Percentiles rank a stretch among this genome's conserved stretches.
Evolutionary conservation across 2,113 vertebrate species (phyloP).

Genomic region (Ptilorrhoa leucosticta): DNA sequence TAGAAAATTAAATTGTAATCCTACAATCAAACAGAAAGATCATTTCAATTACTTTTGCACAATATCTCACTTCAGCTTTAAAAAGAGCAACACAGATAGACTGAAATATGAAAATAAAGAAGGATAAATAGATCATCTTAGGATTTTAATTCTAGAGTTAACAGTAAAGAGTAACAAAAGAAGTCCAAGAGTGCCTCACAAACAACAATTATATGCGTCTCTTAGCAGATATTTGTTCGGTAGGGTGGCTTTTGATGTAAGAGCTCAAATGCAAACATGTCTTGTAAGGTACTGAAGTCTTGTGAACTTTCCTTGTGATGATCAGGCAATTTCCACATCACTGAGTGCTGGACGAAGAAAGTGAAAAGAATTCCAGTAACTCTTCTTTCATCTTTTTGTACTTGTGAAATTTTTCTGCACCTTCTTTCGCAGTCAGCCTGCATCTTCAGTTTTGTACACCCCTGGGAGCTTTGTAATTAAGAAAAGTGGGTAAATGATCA

Average conservation of each 20-base stretch:
- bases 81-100: background rate
- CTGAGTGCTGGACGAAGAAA: background rate
- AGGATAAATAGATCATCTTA: background rate
- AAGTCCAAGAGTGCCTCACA: background rate
- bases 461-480: background rate
- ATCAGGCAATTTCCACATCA: background rate
- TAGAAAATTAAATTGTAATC: conserved; percentile 84
- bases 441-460: background rate
- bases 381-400: background rate
- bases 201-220: background rate
- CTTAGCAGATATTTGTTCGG: background rate
- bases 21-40: conserved; percentile 62
- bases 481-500: background rate
- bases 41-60: background rate
- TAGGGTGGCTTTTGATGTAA: background rate
- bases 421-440: background rate
- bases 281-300: background rate
- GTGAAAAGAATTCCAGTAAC: background rate
- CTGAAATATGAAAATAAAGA: background rate
- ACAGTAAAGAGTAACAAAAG: background rate
- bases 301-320: background rate
- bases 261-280: background rate
- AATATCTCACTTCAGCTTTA: background rate
- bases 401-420: background rate
- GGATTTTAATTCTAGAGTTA: background rate